phyloP scores from a whole-genome alignment of 2,113 vertebrate species.

The Paramisgurnus dabryanus region DNA sequence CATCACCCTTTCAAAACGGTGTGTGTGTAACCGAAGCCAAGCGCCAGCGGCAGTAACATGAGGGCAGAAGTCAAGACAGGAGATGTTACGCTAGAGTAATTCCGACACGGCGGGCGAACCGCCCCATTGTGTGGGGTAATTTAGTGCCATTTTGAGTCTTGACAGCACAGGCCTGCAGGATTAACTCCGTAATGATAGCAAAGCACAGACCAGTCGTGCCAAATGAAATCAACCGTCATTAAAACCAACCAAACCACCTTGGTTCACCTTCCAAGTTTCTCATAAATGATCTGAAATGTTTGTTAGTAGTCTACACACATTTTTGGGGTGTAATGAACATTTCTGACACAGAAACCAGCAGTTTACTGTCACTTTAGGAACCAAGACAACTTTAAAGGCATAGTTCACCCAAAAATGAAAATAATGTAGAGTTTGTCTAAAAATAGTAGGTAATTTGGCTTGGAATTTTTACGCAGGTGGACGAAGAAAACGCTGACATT shows the following conservation, averaged over 20 bases:
- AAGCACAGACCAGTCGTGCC: not conserved
- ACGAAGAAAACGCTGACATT: too few species aligned
- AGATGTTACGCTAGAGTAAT: conserved; percentile 17
- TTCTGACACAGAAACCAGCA: too few species aligned
- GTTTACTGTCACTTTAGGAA: too few species aligned
- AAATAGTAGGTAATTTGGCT: too few species aligned
- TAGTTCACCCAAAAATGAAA: too few species aligned
- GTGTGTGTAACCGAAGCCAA: not conserved
- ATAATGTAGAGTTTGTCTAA: too few species aligned
- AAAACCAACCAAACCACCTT: not conserved
- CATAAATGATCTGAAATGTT: too few species aligned
- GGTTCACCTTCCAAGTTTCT: not conserved
- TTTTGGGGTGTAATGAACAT: too few species aligned
- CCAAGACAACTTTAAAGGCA: too few species aligned
- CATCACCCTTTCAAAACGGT: not conserved
- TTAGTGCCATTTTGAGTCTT: not conserved
- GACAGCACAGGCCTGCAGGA: not conserved
- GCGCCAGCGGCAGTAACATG: not conserved
- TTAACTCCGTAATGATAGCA: not conserved
- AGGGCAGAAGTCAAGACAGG: conserved; percentile 24
- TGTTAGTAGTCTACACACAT: too few species aligned
- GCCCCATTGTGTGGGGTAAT: conserved; percentile 16
- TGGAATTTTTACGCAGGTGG: too few species aligned
- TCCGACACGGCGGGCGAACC: not conserved
- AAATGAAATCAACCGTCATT: not conserved